Conservation (phyloP, 2,113 vertebrate genomes). For the Ptilonorhynchus violaceus region DNA sequence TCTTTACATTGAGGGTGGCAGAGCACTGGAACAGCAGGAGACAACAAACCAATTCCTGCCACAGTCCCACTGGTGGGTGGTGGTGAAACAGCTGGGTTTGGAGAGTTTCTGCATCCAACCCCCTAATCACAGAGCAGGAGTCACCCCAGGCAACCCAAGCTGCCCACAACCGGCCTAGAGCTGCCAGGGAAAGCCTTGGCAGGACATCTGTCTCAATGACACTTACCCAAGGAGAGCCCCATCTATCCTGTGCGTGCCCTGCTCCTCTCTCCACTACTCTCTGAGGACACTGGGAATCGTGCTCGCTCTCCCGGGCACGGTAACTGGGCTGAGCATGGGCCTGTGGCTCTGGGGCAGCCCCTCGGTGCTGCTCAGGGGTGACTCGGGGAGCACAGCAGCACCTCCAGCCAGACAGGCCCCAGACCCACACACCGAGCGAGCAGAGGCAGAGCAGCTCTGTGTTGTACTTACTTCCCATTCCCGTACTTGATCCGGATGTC, state of each 20-base stretch:
- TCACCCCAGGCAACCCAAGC: background rate
- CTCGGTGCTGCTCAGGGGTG: background rate
- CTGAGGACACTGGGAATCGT: background rate
- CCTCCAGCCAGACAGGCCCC: background rate
- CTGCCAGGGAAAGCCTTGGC: background rate
- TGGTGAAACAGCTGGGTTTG: background rate
- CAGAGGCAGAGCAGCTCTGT: background rate
- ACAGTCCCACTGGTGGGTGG: background rate
- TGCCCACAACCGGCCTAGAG: background rate
- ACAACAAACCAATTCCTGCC: background rate
- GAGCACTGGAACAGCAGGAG: background rate
- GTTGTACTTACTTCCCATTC: slow-evolving; percentile 82
- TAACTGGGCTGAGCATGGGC: background rate
- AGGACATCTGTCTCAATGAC: background rate
- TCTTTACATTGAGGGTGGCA: background rate
- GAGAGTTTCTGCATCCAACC: background rate
- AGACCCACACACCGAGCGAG: background rate
- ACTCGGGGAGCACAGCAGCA: background rate
- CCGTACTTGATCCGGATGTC: slow-evolving; percentile 86
- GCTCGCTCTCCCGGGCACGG: accelerated
- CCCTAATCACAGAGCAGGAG: background rate
- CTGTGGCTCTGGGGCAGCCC: background rate
- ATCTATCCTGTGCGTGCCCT: accelerated
- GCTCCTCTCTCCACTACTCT: background rate
- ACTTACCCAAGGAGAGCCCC: background rate